Base-by-base conservation (phyloP, 2,888 invertebrate genomes). In the Frankliniella fusca region DNA sequence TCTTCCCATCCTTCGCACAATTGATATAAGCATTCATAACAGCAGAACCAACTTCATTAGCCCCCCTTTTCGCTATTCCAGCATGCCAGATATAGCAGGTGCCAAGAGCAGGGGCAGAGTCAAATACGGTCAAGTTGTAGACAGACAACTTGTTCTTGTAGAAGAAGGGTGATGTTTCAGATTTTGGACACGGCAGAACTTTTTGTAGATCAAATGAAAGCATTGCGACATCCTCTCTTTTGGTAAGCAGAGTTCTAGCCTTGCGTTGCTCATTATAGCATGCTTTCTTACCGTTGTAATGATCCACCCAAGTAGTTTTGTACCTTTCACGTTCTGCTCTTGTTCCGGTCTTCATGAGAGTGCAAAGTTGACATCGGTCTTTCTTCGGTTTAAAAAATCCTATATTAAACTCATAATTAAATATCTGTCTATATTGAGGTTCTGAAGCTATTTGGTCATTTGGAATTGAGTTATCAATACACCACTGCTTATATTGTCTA, bases 301-400 rank as follows among this genome's bases (percentile, higher is more conserved):
- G 65, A 7, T 10, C 20, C 15, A 65, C 65, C 11, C 20, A 65
- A 7, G 11, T 10, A 7, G 11, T 20, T 7, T 20, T 10, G 11
- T 7, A 18, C 20, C 20, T 10, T 7, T 65, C 65, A 11, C 65
- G 65, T 20, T 65, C 65, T 65, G 15, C 20, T 65, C 65, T 65
- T 65, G 65, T 65, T 11, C 15, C 65, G 7, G 65, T 65, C 65
- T 65, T 10, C 65, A 65, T 65, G 11, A 65, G 83, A 82, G 54
- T 83, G 83, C 80, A 81, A 70, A 28, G 83, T 83, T 81, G 83
- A 83, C 80, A 83, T 83, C 27, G 82, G 82, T 79, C 76, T 38
- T 61, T 80, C 65, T 76, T 65, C 11, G 65, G 65, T 20, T 65
- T 65, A 20, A 65, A 65, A 20, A 65, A 65, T 18, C 65, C 65